Evolutionary conservation across 1,140 invertebrate genomes (phyloP).

Genomic region (Pseudoatta argentina): DNA sequence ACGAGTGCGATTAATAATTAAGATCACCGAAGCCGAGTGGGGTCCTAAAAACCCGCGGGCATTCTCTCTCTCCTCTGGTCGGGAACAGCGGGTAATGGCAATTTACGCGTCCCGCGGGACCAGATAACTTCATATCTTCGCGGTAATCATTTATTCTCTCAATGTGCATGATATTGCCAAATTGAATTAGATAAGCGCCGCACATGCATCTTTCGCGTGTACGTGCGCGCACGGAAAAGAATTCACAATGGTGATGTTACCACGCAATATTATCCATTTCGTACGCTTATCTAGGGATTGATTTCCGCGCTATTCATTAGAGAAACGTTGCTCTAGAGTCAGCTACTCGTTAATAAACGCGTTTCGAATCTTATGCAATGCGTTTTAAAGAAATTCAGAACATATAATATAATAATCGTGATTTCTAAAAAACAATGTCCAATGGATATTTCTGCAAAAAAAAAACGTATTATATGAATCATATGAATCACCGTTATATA

Average conservation of each 20-base stretch:
- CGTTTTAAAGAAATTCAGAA: neutral
- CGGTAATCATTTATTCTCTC: slow-evolving; percentile 86
- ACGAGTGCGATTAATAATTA: slow-evolving; percentile 83
- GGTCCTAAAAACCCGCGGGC: slow-evolving; percentile 78
- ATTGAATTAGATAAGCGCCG: slow-evolving; percentile 86
- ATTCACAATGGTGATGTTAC: slow-evolving; percentile 17
- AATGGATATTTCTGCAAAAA: neutral
- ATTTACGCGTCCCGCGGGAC: slow-evolving; percentile 86
- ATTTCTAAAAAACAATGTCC: neutral
- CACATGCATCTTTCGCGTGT: slow-evolving; percentile 78
- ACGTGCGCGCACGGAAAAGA: slow-evolving; percentile 69
- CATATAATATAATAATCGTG: slow-evolving; percentile 2
- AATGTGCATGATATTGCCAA: slow-evolving; percentile 85
- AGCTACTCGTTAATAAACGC: slow-evolving; percentile 17
- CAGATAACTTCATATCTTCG: slow-evolving; percentile 86
- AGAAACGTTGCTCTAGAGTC: neutral
- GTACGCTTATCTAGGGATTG: neutral
- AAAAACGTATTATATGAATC: neutral
- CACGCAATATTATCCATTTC: slow-evolving; percentile 29
- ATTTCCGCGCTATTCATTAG: neutral
- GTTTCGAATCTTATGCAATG: neutral
- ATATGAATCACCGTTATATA: neutral
- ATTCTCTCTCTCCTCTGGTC: slow-evolving; percentile 64
- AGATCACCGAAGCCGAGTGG: slow-evolving; percentile 74
- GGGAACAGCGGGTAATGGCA: slow-evolving; percentile 84